Conservation (phyloP, 2,113 vertebrate genomes). For the Saguinus imperator region DNA sequence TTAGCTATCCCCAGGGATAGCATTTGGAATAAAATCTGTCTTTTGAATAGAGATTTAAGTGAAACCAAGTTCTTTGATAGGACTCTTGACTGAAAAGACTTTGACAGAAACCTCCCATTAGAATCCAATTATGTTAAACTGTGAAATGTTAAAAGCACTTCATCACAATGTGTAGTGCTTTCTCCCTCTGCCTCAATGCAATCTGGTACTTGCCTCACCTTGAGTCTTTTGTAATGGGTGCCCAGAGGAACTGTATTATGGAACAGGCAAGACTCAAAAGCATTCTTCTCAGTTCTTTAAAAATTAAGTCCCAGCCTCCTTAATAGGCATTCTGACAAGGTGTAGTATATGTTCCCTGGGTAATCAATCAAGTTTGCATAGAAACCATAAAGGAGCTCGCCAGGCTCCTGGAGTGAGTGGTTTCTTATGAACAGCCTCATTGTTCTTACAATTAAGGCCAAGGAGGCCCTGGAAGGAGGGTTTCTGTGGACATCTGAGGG, state of each 20-base stretch:
- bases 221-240: slow-evolving; percentile 35
- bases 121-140: slow-evolving; percentile 61
- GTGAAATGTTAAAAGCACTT: slow-evolving; percentile 74
- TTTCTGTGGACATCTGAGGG: neutral
- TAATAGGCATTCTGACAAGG: slow-evolving; percentile 56
- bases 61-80: slow-evolving; percentile 63
- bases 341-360: neutral
- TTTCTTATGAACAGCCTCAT: slow-evolving; percentile 8
- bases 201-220: slow-evolving; percentile 30
- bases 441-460: slow-evolving; percentile 35
- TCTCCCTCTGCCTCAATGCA: neutral
- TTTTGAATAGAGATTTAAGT: slow-evolving; percentile 46
- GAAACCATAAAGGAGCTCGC: neutral
- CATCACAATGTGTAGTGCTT: slow-evolving; percentile 18
- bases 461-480: neutral
- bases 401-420: neutral
- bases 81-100: slow-evolving; percentile 64
- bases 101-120: slow-evolving; percentile 56
- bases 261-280: slow-evolving; percentile 21
- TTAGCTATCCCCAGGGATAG: slow-evolving; percentile 23
- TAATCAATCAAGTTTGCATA: slow-evolving; percentile 31
- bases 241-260: slow-evolving; percentile 39
- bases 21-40: slow-evolving; percentile 56
- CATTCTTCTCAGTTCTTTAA: slow-evolving; percentile 39
- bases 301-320: slow-evolving; percentile 32